Evolutionary conservation across 2,797 vertebrate species (phyloP).

Genomic region (Pseudomugil gertrudae): DNA sequence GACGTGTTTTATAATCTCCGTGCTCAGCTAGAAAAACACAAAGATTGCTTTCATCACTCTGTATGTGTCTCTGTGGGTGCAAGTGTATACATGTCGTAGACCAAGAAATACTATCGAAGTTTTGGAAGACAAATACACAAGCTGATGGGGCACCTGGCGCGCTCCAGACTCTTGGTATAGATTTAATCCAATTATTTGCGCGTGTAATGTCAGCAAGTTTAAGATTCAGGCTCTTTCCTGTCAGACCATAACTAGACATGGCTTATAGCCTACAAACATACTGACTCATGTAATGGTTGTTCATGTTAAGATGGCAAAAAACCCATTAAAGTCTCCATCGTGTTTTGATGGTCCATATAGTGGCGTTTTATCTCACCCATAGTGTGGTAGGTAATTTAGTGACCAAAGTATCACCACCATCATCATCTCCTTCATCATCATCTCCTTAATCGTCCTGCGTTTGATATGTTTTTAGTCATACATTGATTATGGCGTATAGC

Average conservation of each 20-base stretch:
- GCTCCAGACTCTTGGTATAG: slow-evolving; percentile 14
- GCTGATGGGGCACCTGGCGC: slow-evolving; percentile 1
- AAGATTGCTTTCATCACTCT: slow-evolving; percentile 20
- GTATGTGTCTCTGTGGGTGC: neutral
- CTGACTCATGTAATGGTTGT: slow-evolving; percentile 32
- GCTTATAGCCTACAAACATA: too few relatives aligned
- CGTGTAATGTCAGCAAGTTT: slow-evolving; percentile 41
- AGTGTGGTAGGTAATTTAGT: too few relatives aligned
- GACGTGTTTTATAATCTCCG: slow-evolving; percentile 11
- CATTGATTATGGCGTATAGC: neutral
- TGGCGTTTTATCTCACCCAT: slow-evolving; percentile 51
- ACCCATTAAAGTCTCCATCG: slow-evolving; percentile 69
- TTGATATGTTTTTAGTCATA: slow-evolving; percentile 9
- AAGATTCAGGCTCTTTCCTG: slow-evolving; percentile 11
- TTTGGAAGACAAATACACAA: slow-evolving; percentile 15
- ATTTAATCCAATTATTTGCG: slow-evolving; percentile 51
- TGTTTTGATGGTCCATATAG: slow-evolving; percentile 57
- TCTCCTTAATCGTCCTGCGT: slow-evolving; percentile 23
- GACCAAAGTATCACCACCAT: slow-evolving; percentile 58
- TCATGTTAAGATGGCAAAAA: slow-evolving; percentile 53
- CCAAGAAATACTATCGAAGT: slow-evolving; percentile 7
- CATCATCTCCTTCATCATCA: slow-evolving; percentile 34
- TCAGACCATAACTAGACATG: too few relatives aligned
- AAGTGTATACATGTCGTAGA: neutral
- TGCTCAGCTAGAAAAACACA: slow-evolving; percentile 9